A percentile compares a stretch with the other conserved stretches of the same genome.
phyloP scores from a whole-genome alignment of 1,140 invertebrate genomes.

The Armadillidium nasatum region DNA sequence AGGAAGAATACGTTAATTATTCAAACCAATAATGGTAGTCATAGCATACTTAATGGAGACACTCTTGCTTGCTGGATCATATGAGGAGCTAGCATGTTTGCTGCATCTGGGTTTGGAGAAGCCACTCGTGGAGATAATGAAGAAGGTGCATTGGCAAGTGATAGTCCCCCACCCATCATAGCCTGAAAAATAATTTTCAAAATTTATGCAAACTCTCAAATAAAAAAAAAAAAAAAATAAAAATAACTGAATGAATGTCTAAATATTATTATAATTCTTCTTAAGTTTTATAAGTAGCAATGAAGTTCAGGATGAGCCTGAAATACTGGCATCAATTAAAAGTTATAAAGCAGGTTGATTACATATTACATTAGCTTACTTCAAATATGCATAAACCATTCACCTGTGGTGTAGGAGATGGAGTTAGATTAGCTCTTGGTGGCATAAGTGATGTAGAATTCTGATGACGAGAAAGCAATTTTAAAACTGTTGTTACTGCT shows the following conservation, averaged over 20 bases:
- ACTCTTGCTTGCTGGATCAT: constrained; percentile 34
- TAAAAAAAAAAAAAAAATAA: too few relatives aligned
- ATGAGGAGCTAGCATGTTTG: constrained; percentile 40
- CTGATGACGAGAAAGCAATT: constrained; percentile 36
- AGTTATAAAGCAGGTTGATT: too few relatives aligned
- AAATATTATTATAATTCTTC: too few relatives aligned
- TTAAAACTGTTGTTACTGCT: constrained; percentile 36
- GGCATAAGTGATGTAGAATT: constrained; percentile 32
- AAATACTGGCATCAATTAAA: too few relatives aligned
- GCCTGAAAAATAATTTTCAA: too few relatives aligned
- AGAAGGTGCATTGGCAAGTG: constrained; percentile 29
- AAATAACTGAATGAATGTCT: too few relatives aligned
- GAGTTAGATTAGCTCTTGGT: constrained; percentile 36
- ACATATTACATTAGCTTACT: not conserved
- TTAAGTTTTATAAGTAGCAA: too few relatives aligned
- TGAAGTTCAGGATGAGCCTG: too few relatives aligned
- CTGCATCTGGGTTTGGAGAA: constrained; percentile 40
- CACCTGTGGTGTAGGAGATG: constrained; percentile 42
- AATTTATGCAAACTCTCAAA: too few relatives aligned
- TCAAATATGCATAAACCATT: constrained; percentile 1
- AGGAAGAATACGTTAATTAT: too few relatives aligned
- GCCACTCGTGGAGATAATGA: constrained; percentile 39
- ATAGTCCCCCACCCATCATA: constrained; percentile 35
- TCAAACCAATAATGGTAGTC: not conserved
- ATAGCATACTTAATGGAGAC: constrained; percentile 36